A percentile compares a stretch with the other conserved stretches of the same genome.
Conservation (phyloP, 2,797 vertebrate species). For the Hyperoplus lanceolatus region DNA sequence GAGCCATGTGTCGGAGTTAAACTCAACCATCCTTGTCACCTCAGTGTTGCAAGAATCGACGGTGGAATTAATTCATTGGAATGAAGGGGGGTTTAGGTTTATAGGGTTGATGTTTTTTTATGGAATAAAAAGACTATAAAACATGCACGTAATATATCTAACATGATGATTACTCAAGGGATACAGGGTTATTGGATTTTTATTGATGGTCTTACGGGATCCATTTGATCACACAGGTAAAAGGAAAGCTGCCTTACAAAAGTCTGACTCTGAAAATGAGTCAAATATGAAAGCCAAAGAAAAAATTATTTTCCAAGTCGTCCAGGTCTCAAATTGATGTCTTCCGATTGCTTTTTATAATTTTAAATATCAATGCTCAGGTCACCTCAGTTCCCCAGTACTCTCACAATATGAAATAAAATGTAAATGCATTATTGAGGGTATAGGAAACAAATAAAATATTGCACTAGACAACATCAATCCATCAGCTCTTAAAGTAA, state of each 20-base stretch:
- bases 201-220: not conserved
- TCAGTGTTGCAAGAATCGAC: conserved; percentile 12
- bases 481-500: not conserved
- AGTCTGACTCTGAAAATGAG: conserved; percentile 14
- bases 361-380: conserved; percentile 3
- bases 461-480: not conserved
- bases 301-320: conserved; percentile 21
- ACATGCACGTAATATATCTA: not conserved
- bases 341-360: not conserved
- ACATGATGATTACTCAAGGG: not conserved
- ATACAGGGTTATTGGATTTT: conserved; percentile 8
- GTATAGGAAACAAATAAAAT: not conserved
- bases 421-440: not conserved
- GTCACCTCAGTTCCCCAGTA: not conserved
- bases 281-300: not conserved
- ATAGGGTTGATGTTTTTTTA: conserved; percentile 2
- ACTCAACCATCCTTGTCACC: conserved; percentile 39
- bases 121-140: not conserved
- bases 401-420: conserved; percentile 2
- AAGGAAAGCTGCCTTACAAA: conserved; percentile 5
- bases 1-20: conserved; percentile 30
- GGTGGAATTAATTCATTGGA: not conserved
- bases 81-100: not conserved
- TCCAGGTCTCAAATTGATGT: conserved; percentile 8
- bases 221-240: not conserved